Percentiles rank a stretch among this genome's conserved stretches.
These are phyloP conservation scores for Falco berigora DNA, from an alignment of 2,797 vertebrate species.

Conservation along the genomic window DNA sequence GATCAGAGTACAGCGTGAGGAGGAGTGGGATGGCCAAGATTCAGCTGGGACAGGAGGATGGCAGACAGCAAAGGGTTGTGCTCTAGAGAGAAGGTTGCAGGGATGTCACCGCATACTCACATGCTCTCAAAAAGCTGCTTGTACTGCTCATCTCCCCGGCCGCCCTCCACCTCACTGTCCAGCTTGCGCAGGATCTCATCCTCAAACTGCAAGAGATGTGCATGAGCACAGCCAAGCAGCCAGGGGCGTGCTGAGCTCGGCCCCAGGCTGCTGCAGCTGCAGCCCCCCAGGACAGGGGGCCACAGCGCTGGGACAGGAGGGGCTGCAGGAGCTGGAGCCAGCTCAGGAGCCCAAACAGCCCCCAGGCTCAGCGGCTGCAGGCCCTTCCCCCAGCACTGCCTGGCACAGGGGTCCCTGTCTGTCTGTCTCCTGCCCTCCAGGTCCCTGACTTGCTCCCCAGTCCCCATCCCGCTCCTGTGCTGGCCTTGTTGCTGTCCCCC, in stretches of 20 bases:
- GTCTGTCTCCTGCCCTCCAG: not conserved
- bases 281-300: accelerated
- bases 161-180: slow-evolving; percentile 63
- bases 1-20: not conserved
- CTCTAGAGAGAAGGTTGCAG: not conserved
- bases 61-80: accelerated
- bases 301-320: not conserved
- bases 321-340: not conserved
- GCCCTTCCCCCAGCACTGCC: too few species aligned
- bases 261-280: not conserved
- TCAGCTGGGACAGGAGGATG: not conserved
- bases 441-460: not conserved
- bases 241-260: not conserved
- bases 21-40: not conserved
- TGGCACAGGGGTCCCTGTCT: not conserved
- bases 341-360: too few species aligned
- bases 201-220: slow-evolving; percentile 13
- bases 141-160: slow-evolving; percentile 58
- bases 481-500: not conserved
- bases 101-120: not conserved
- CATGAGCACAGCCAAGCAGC: accelerated
- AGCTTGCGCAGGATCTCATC: slow-evolving; percentile 55
- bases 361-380: not conserved
- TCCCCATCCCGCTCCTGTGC: not conserved
- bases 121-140: slow-evolving; percentile 58